These are phyloP conservation scores for Xiphophorus couchianus DNA, from an alignment of 2,113 vertebrate species.

Conservation along the genomic window DNA sequence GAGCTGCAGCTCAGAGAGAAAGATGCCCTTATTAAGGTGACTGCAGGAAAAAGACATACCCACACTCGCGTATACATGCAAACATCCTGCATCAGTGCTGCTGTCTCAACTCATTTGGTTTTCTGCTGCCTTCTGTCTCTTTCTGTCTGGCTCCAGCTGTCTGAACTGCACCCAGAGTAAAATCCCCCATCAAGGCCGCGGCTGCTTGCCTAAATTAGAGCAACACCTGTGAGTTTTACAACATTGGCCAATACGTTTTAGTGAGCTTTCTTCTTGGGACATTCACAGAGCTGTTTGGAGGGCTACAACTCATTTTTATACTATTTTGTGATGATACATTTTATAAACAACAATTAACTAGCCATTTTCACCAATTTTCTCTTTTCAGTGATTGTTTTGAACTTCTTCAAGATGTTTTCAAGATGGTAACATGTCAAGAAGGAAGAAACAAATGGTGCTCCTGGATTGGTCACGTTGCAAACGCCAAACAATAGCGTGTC, in stretches of 20 bases:
- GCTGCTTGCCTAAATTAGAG: constrained; percentile 32
- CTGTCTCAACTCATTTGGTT: constrained; percentile 56
- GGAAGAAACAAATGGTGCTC: too few species aligned
- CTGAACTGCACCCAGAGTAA: constrained; percentile 36
- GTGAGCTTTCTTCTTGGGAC: not conserved
- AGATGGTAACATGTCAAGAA: too few species aligned
- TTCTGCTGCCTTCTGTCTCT: constrained; percentile 48
- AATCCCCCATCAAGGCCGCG: constrained; percentile 25
- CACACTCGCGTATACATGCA: constrained; percentile 7
- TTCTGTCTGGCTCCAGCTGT: constrained; percentile 55
- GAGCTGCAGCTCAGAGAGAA: constrained; percentile 19
- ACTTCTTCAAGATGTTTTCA: too few species aligned
- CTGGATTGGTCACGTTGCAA: too few species aligned
- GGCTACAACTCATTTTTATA: too few species aligned
- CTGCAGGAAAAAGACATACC: constrained; percentile 24
- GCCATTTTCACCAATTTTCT: too few species aligned
- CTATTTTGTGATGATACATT: too few species aligned
- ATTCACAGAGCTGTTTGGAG: not conserved
- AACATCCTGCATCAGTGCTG: constrained; percentile 47
- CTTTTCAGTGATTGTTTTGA: too few species aligned
- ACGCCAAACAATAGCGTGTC: too few species aligned
- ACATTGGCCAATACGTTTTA: constrained; percentile 38
- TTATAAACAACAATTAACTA: too few species aligned
- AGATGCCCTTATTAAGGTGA: constrained; percentile 48
- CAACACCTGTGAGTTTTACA: constrained; percentile 56